Evolutionary conservation across 2,797 vertebrate species (phyloP).

Genomic region (Acrocephalus scirpaceus): DNA sequence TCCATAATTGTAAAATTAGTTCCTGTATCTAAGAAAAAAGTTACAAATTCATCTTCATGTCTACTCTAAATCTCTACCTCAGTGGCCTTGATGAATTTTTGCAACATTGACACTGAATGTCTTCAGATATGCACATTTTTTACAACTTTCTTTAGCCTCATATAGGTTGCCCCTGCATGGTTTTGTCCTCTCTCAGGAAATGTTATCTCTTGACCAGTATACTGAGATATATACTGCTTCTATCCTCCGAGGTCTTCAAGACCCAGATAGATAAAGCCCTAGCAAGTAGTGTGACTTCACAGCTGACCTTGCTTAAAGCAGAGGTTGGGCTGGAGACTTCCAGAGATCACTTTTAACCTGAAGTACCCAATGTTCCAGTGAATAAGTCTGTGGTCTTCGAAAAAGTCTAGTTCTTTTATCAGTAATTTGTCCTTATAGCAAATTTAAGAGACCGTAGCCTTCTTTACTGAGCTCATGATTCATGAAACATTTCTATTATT

Average conservation of each 20-base stretch:
- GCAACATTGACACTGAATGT: neutral
- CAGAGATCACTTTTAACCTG: neutral
- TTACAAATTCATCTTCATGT: rapidly evolving
- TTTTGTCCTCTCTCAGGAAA: neutral
- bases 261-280: neutral
- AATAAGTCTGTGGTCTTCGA: neutral
- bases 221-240: neutral
- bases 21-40: neutral
- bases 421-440: neutral
- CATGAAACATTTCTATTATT: neutral
- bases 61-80: neutral
- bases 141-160: neutral
- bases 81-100: neutral
- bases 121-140: neutral
- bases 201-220: neutral
- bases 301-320: neutral
- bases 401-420: neutral
- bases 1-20: neutral
- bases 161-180: neutral
- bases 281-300: neutral
- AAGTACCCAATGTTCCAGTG: neutral
- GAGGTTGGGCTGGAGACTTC: neutral
- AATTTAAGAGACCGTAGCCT: neutral
- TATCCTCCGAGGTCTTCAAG: neutral
- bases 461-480: neutral